Evolutionary conservation across 2,888 invertebrate species (phyloP).

Genomic region (Macaria notata): DNA sequence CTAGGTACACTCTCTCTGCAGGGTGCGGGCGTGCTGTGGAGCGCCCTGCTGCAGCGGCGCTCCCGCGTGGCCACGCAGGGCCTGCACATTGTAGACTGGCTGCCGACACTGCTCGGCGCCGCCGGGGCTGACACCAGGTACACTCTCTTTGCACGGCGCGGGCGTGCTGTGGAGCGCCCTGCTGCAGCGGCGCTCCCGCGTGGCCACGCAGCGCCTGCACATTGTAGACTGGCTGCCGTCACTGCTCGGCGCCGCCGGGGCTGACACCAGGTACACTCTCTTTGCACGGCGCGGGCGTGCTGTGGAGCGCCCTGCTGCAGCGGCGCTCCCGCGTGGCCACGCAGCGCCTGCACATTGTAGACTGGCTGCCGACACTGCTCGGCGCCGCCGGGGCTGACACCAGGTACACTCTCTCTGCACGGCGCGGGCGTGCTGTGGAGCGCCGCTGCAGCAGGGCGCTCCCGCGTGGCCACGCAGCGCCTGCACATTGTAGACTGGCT

Average conservation of each 20-base stretch:
- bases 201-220: conserved; percentile 88
- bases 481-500: conserved; percentile 96
- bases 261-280: conserved; percentile 54
- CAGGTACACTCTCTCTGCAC: conserved; percentile 43
- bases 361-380: conserved; percentile 94
- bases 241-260: conserved; percentile 87
- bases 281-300: conserved; percentile 46
- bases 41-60: conserved; percentile 83
- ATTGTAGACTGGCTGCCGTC: conserved; percentile 96
- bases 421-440: conserved; percentile 82
- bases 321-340: conserved; percentile 84
- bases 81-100: conserved; percentile 93
- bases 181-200: conserved; percentile 81
- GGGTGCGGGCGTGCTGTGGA: conserved; percentile 86
- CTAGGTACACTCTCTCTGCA: too few species aligned
- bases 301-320: conserved; percentile 86
- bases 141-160: not conserved
- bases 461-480: too few species aligned
- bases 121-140: conserved; percentile 83
- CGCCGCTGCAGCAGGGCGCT: conserved; percentile 83
- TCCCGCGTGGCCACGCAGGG: conserved; percentile 86
- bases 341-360: conserved; percentile 90
- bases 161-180: conserved; percentile 86
- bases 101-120: conserved; percentile 90
- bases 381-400: conserved; percentile 85